A percentile compares a stretch with the other conserved stretches of the same genome.
phyloP scores from a whole-genome alignment of 2,888 invertebrate genomes.

The Trimorus sp. region DNA sequence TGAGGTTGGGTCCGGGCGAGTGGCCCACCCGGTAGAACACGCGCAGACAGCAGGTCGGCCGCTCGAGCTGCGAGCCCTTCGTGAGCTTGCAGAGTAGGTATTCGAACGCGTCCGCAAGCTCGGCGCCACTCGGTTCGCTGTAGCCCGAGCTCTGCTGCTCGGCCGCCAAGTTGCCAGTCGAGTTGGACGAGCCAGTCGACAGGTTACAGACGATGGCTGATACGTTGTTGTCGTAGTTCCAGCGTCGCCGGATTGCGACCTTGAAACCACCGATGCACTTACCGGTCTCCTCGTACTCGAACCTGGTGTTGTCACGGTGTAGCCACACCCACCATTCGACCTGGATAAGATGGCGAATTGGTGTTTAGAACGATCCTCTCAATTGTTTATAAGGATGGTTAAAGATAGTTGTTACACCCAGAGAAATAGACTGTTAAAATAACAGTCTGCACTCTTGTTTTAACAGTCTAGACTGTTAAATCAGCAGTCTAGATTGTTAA shows the following conservation, averaged over 20 bases:
- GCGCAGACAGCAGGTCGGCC: constrained; percentile 88
- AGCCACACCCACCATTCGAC: constrained; percentile 92
- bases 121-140: constrained; percentile 81
- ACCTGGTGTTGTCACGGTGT: constrained; percentile 92
- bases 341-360: too few species aligned
- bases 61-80: constrained; percentile 81
- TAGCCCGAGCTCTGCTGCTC: constrained; percentile 76
- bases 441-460: too few species aligned
- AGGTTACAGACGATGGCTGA: constrained; percentile 93
- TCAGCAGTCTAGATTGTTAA: too few species aligned
- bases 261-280: constrained; percentile 91
- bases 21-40: constrained; percentile 89
- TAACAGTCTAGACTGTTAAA: too few species aligned
- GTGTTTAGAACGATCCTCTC: too few species aligned
- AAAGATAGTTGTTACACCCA: too few species aligned
- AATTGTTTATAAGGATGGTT: too few species aligned
- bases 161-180: constrained; percentile 78
- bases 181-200: constrained; percentile 83
- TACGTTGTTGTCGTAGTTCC: constrained; percentile 94
- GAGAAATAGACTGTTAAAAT: too few species aligned
- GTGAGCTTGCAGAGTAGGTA: constrained; percentile 84
- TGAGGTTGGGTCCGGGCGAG: constrained; percentile 81
- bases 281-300: constrained; percentile 96
- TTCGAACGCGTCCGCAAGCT: constrained; percentile 83
- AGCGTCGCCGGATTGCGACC: constrained; percentile 91